Conservation (phyloP, 2,113 vertebrate species). For the Verasper variegatus region DNA sequence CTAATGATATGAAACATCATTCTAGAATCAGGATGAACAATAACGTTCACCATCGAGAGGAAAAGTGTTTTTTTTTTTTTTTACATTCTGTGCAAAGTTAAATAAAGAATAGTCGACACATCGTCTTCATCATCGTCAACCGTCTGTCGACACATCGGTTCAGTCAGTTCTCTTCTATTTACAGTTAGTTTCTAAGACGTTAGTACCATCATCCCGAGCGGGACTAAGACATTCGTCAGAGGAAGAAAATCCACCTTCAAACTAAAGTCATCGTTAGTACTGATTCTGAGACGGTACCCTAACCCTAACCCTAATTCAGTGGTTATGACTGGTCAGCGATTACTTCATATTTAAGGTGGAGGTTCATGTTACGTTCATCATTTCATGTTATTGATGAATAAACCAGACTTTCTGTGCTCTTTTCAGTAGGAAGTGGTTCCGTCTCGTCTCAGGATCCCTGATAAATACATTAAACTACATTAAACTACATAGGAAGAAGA, state of each 20-base stretch:
- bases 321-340: too few relatives aligned
- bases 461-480: conserved; percentile 7
- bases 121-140: neutral
- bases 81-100: conserved; percentile 79
- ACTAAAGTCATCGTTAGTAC: neutral
- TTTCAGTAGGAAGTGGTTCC: neutral
- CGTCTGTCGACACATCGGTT: conserved; percentile 13
- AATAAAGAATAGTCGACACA: conserved; percentile 45
- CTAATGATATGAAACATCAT: conserved; percentile 20
- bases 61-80: conserved; percentile 44
- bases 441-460: conserved; percentile 43
- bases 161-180: conserved; percentile 50
- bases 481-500: neutral
- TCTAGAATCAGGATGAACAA: conserved; percentile 9
- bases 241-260: conserved; percentile 41
- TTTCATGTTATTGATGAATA: too few relatives aligned
- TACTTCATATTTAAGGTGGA: too few relatives aligned
- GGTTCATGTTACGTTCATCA: too few relatives aligned
- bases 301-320: too few relatives aligned
- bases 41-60: conserved; percentile 12
- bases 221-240: conserved; percentile 55
- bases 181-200: conserved; percentile 64
- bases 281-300: neutral
- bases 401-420: neutral
- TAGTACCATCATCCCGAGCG: conserved; percentile 52